Evolutionary conservation across 1,140 invertebrate genomes (phyloP).

Genomic region (Archivesica marissinica): DNA sequence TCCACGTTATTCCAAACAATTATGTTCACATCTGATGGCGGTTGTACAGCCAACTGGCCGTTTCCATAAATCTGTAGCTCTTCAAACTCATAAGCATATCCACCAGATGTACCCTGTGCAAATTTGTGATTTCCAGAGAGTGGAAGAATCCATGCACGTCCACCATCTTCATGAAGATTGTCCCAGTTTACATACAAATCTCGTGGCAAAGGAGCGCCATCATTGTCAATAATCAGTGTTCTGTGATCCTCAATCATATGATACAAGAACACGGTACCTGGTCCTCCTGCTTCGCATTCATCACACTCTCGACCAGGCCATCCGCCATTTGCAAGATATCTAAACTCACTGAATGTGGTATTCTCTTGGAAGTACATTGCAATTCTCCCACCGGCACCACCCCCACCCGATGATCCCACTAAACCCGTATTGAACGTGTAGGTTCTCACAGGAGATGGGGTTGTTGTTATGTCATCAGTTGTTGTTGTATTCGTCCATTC

Average conservation of each 20-base stretch:
- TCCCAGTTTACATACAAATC: slow-evolving; percentile 73
- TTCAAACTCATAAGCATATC: slow-evolving; percentile 71
- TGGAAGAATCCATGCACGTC: slow-evolving; percentile 76
- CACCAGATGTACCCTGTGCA: slow-evolving; percentile 46
- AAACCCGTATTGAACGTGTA: background rate
- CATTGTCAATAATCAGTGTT: slow-evolving; percentile 77
- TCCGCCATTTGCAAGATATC: slow-evolving; percentile 74
- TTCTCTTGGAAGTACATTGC: slow-evolving; percentile 74
- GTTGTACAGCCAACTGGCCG: slow-evolving; percentile 72
- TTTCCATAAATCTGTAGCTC: slow-evolving; percentile 78
- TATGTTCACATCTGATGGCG: slow-evolving; percentile 48
- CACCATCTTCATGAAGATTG: slow-evolving; percentile 66
- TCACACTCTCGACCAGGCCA: slow-evolving; percentile 58
- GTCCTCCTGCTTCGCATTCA: slow-evolving; percentile 70
- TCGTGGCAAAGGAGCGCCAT: slow-evolving; percentile 65
- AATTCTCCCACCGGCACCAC: slow-evolving; percentile 75
- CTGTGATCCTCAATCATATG: slow-evolving; percentile 71
- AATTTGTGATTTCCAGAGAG: slow-evolving; percentile 72
- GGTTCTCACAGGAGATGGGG: background rate
- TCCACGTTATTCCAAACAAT: background rate
- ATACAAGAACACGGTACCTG: slow-evolving; percentile 75
- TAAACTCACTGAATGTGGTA: slow-evolving; percentile 75
- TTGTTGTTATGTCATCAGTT: background rate
- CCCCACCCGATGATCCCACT: slow-evolving; percentile 57
- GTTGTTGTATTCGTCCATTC: slow-evolving; percentile 8